These are phyloP conservation scores for Megaustenia siamemsis DNA, from an alignment of 2,888 invertebrate species.

Conservation along the genomic window DNA sequence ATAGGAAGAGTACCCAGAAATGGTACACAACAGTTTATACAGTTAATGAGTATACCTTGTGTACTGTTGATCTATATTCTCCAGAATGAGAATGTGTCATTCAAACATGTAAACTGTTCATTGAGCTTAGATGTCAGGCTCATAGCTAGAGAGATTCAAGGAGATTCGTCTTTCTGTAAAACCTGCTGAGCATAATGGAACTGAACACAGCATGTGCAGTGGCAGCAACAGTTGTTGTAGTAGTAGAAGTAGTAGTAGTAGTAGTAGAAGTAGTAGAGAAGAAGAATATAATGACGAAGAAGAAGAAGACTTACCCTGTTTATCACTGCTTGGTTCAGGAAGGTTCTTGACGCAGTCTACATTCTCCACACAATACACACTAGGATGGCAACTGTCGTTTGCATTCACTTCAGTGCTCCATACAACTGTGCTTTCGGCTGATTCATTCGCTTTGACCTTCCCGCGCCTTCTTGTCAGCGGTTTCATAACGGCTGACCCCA, in stretches of 20 bases:
- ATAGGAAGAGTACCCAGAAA: too few relatives aligned
- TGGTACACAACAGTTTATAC: too few relatives aligned
- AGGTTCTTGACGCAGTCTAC: conserved; percentile 1
- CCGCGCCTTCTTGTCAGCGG: conserved; percentile 43
- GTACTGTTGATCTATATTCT: too few relatives aligned
- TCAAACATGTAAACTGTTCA: too few relatives aligned
- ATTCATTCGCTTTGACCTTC: conserved; percentile 31
- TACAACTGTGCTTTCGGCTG: background rate
- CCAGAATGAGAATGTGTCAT: too few relatives aligned
- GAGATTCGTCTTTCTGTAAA: background rate
- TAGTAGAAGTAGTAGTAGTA: background rate
- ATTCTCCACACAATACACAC: background rate
- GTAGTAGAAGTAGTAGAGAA: background rate
- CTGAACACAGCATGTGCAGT: background rate
- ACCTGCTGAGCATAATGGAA: background rate
- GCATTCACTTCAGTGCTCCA: conserved; percentile 28
- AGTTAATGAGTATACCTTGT: too few relatives aligned
- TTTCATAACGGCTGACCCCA: conserved; percentile 49
- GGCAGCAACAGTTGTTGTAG: background rate
- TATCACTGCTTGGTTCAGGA: conserved; percentile 14
- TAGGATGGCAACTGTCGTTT: conserved; percentile 25
- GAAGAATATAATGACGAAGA: too few relatives aligned
- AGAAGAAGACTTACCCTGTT: background rate
- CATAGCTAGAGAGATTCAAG: too few relatives aligned
- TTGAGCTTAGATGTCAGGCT: too few relatives aligned